phyloP scores from a whole-genome alignment of 2,113 vertebrate genomes.

The Hippocampus zosterae region DNA sequence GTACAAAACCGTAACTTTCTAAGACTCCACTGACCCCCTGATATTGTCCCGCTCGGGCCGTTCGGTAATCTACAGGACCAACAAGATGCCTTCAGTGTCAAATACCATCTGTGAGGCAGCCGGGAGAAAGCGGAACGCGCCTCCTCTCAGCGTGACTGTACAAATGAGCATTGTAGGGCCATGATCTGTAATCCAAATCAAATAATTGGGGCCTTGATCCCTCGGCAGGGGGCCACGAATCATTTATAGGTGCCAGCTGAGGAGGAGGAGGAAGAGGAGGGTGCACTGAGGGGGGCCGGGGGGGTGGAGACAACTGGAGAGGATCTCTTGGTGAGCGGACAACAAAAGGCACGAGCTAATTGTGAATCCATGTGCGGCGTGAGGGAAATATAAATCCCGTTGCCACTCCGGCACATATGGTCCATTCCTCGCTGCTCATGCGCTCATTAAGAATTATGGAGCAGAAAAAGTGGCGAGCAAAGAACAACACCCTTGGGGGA shows the following conservation, averaged over 20 bases:
- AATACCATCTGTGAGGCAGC: constrained; percentile 10
- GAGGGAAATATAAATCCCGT: constrained; percentile 51
- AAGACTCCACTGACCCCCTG: neutral
- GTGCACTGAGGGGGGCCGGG: neutral
- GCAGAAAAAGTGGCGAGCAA: constrained; percentile 23
- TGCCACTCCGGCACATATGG: constrained; percentile 45
- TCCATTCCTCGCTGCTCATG: constrained; percentile 25
- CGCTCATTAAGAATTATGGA: constrained; percentile 43
- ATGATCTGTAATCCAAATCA: constrained; percentile 62
- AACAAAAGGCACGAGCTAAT: constrained; percentile 53
- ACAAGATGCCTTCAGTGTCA: constrained; percentile 5
- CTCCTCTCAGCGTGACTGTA: constrained; percentile 56
- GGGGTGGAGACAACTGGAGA: constrained; percentile 52
- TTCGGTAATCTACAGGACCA: constrained; percentile 10
- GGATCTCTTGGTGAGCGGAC: constrained; percentile 50
- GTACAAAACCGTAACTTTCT: neutral
- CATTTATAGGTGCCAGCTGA: constrained; percentile 39
- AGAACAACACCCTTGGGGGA: constrained; percentile 24
- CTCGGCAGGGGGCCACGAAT: constrained; percentile 41
- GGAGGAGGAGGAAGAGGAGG: too few species aligned
- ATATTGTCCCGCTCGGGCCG: neutral
- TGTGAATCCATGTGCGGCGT: constrained; percentile 41
- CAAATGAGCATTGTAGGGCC: constrained; percentile 42
- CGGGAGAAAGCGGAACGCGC: constrained; percentile 49
- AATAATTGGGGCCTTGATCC: constrained; percentile 61